Evolutionary conservation across 2,113 vertebrate species (phyloP).

Genomic region (Tetraodon nigroviridis): DNA sequence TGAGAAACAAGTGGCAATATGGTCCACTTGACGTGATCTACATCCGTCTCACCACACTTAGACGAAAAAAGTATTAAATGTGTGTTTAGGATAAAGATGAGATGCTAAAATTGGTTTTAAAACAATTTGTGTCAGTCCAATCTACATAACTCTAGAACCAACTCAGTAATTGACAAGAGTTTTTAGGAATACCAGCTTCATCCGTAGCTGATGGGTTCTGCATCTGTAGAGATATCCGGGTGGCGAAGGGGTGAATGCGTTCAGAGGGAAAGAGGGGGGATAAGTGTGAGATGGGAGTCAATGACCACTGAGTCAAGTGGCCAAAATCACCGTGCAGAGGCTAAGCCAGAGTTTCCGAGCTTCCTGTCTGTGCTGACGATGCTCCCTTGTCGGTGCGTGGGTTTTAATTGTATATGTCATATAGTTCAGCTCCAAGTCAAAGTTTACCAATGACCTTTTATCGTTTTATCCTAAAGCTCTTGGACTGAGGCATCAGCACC

Average conservation of each 20-base stretch:
- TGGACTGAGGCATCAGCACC: not conserved
- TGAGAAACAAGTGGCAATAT: not conserved
- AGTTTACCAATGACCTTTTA: too few species aligned
- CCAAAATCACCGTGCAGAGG: constrained; percentile 36
- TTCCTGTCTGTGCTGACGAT: constrained; percentile 51
- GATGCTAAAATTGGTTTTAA: too few species aligned
- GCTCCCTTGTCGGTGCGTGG: constrained; percentile 9
- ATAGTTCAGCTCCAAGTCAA: not conserved
- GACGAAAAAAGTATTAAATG: not conserved
- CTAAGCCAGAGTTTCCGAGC: constrained; percentile 26
- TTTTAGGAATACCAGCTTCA: constrained; percentile 27
- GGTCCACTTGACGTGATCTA: not conserved
- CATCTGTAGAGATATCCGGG: constrained; percentile 30
- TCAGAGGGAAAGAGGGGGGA: constrained; percentile 37
- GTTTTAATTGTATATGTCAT: not conserved
- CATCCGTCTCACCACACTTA: not conserved
- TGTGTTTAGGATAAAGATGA: too few species aligned
- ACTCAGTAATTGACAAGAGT: constrained; percentile 28
- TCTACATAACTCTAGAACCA: not conserved
- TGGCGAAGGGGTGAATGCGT: constrained; percentile 54
- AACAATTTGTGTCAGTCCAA: constrained; percentile 4
- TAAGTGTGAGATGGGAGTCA: constrained; percentile 52
- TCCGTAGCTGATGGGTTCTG: constrained; percentile 33
- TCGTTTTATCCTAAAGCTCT: not conserved
- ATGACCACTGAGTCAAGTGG: constrained; percentile 59